A percentile compares a stretch with the other conserved stretches of the same genome.
phyloP scores from a whole-genome alignment of 2,888 invertebrate species.

The Nesidiocoris tenuis region DNA sequence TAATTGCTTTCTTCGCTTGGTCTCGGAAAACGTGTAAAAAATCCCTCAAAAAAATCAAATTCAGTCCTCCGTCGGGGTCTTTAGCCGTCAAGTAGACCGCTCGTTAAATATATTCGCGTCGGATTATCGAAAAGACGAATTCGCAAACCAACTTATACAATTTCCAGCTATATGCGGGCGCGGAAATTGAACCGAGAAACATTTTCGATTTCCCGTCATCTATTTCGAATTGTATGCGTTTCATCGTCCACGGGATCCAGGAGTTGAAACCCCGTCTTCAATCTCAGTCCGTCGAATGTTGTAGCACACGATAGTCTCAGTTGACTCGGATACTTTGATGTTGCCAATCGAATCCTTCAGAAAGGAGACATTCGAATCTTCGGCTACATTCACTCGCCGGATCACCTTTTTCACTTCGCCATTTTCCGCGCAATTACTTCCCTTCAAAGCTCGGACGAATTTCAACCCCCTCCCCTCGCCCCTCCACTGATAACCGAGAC shows the following conservation, averaged over 20 bases:
- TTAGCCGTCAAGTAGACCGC: too few species aligned
- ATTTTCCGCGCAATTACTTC: constrained; percentile 7
- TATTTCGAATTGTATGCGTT: not conserved
- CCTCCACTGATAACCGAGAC: too few species aligned
- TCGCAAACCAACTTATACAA: too few species aligned
- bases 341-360: not conserved
- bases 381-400: not conserved
- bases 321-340: not conserved
- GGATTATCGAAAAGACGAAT: too few species aligned
- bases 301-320: not conserved
- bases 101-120: too few species aligned
- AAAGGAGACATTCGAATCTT: not conserved
- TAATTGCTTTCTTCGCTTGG: too few species aligned
- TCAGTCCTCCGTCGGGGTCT: too few species aligned
- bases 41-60: too few species aligned
- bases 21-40: too few species aligned
- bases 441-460: constrained; percentile 6
- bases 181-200: not conserved
- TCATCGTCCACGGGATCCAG: not conserved
- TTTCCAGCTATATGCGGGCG: too few species aligned
- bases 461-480: not conserved
- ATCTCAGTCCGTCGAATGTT: too few species aligned
- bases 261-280: too few species aligned
- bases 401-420: not conserved
- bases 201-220: not conserved